A percentile compares a stretch with the other conserved stretches of the same genome.
Conservation (phyloP, 2,888 invertebrate species). For the Archaeoteleia sp. region DNA sequence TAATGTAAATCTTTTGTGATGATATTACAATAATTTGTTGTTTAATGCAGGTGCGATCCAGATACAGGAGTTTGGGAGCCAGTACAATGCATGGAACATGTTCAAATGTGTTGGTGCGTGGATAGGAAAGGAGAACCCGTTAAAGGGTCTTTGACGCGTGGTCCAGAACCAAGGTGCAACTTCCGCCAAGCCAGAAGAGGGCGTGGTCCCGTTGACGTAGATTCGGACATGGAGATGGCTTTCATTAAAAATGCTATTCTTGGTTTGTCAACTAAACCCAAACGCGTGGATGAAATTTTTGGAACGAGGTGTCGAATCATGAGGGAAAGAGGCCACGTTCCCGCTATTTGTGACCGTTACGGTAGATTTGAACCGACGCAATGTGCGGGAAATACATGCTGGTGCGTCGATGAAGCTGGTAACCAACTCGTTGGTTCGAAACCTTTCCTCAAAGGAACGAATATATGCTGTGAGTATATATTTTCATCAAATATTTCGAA, state of each 20-base stretch:
- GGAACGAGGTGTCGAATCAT: constrained; percentile 78
- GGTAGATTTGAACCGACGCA: constrained; percentile 86
- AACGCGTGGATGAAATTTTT: constrained; percentile 71
- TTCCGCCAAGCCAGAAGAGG: constrained; percentile 85
- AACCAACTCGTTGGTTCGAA: constrained; percentile 81
- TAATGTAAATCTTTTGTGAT: not conserved
- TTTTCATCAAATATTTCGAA: not conserved
- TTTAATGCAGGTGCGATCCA: constrained; percentile 82
- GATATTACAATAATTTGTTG: not conserved
- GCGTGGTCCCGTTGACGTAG: constrained; percentile 63
- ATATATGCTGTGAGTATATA: constrained; percentile 77
- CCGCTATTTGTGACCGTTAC: constrained; percentile 80
- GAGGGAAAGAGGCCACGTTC: constrained; percentile 74
- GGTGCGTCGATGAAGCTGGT: constrained; percentile 92
- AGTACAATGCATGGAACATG: constrained; percentile 85
- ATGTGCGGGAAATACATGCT: constrained; percentile 83
- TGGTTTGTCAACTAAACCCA: constrained; percentile 58
- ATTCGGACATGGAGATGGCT: constrained; percentile 65
- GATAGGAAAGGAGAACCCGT: constrained; percentile 87
- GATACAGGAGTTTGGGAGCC: constrained; percentile 86
- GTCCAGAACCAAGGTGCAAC: constrained; percentile 85
- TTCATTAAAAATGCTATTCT: constrained; percentile 55
- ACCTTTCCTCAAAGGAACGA: constrained; percentile 79
- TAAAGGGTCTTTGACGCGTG: constrained; percentile 86
- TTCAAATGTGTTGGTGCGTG: constrained; percentile 92